Conservation (phyloP, 2,888 invertebrate genomes). For the Polydrusus tereticollis region DNA sequence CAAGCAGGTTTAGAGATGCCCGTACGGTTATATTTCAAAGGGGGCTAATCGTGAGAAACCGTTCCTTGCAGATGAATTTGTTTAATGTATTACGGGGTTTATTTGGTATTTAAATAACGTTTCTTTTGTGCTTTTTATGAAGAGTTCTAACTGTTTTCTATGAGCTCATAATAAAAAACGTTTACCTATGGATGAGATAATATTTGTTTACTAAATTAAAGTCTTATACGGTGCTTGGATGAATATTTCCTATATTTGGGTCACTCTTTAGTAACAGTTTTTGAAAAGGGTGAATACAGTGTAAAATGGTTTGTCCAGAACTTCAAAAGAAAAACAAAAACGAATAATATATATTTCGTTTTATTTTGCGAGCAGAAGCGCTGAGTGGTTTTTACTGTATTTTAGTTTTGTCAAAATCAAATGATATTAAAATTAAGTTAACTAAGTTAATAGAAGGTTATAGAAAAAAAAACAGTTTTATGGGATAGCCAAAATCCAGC, state of each 20-base stretch:
- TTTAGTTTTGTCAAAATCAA: too few relatives aligned
- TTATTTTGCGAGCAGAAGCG: too few relatives aligned
- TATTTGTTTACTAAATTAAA: conserved; percentile 44
- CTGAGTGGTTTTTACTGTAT: too few relatives aligned
- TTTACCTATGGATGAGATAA: conserved; percentile 58
- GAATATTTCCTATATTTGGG: background rate
- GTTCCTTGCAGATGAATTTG: conserved; percentile 16
- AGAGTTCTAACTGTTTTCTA: conserved; percentile 28
- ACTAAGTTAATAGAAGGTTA: too few relatives aligned
- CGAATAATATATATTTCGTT: too few relatives aligned
- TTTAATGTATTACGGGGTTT: conserved; percentile 14
- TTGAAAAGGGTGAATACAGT: too few relatives aligned
- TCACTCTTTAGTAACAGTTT: background rate
- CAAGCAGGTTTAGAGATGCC: conserved; percentile 13
- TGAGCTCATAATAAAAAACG: conserved; percentile 46
- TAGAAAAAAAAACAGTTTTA: too few relatives aligned
- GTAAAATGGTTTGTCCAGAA: too few relatives aligned
- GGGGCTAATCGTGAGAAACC: conserved; percentile 30
- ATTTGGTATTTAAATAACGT: conserved; percentile 36
- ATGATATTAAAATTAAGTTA: too few relatives aligned
- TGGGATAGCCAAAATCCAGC: too few relatives aligned
- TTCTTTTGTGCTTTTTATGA: conserved; percentile 24
- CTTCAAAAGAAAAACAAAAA: too few relatives aligned
- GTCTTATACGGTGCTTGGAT: background rate
- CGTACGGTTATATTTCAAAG: conserved; percentile 11